phyloP scores from a whole-genome alignment of 2,888 invertebrate genomes.

The Aradus depressus region DNA sequence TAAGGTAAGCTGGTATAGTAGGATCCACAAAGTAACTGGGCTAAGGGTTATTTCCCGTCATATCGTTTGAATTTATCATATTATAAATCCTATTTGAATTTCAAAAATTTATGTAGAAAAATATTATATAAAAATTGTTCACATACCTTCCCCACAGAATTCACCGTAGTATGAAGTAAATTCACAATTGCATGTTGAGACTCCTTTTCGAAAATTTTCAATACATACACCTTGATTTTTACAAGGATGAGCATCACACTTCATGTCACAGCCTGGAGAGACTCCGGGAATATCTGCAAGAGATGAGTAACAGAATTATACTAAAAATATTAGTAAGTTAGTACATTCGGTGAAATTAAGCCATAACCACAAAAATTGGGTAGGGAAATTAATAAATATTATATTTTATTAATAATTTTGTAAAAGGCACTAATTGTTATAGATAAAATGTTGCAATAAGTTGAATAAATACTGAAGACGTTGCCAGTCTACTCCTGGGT shows the following conservation, averaged over 20 bases:
- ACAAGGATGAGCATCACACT: conserved; percentile 77
- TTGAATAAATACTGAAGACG: background rate
- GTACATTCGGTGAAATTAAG: background rate
- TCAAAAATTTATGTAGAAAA: background rate
- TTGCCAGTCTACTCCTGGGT: too few species aligned
- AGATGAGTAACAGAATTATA: background rate
- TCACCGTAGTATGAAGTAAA: conserved; percentile 83
- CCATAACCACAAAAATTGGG: background rate
- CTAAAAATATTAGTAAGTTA: background rate
- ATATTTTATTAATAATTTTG: background rate
- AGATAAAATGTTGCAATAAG: background rate
- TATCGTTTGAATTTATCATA: background rate
- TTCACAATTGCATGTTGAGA: conserved; percentile 78
- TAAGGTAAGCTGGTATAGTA: too few species aligned
- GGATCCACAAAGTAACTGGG: too few species aligned
- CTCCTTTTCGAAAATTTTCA: conserved; percentile 76
- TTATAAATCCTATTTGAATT: background rate
- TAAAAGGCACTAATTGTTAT: background rate
- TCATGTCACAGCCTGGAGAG: conserved; percentile 73
- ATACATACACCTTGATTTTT: conserved; percentile 78
- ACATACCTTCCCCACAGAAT: conserved; percentile 67
- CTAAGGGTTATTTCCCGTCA: too few species aligned
- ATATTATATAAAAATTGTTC: conserved; percentile 19
- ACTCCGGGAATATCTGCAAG: conserved; percentile 52
- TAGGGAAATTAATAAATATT: conserved; percentile 7